Evolutionary conservation across 2,797 vertebrate genomes (phyloP).

Genomic region (Neomorphus geoffroyi): DNA sequence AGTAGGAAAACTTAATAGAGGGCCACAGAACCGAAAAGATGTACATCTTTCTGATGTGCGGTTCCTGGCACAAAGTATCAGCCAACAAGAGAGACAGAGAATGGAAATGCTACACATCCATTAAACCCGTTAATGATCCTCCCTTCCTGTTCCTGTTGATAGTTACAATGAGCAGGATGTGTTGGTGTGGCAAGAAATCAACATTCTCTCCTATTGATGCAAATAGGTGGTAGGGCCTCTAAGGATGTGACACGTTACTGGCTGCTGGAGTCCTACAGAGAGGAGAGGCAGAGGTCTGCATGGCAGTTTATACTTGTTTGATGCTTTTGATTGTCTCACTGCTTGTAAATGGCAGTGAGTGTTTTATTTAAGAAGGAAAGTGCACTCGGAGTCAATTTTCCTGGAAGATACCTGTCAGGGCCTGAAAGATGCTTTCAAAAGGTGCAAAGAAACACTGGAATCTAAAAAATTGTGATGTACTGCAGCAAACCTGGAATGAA

Average conservation of each 20-base stretch:
- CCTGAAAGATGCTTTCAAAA: constrained; percentile 22
- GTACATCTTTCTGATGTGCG: neutral
- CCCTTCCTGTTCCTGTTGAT: neutral
- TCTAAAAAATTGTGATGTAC: neutral
- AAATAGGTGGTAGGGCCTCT: neutral
- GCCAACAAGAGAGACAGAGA: neutral
- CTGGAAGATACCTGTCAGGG: constrained; percentile 27
- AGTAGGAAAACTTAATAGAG: neutral
- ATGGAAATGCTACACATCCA: neutral
- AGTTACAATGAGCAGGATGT: neutral
- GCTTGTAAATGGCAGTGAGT: neutral
- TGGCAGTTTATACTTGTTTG: neutral
- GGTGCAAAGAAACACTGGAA: neutral
- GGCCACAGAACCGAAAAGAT: neutral
- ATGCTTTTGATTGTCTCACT: neutral
- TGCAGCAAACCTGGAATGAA: neutral
- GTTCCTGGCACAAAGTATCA: neutral
- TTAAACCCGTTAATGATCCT: neutral
- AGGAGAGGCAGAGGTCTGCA: neutral
- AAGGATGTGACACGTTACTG: fast-evolving
- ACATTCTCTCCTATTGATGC: neutral
- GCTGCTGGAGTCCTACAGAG: neutral
- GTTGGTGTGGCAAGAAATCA: neutral
- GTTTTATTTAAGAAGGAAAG: constrained; percentile 35
- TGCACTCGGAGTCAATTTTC: constrained; percentile 12